phyloP scores from a whole-genome alignment of 1,140 invertebrate genomes.

The Sogatella furcifera region DNA sequence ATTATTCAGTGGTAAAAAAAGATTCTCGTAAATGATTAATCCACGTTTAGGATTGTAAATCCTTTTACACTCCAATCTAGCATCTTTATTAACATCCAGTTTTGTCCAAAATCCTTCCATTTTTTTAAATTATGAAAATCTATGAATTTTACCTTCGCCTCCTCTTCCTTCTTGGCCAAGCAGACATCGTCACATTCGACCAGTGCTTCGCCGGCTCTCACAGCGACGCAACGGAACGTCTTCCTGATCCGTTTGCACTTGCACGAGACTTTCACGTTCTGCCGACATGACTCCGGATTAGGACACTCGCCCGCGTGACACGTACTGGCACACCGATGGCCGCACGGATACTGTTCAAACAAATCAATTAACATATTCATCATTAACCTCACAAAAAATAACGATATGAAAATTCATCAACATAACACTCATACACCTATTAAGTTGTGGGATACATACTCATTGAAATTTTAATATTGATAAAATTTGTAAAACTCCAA shows the following conservation, averaged over 20 bases:
- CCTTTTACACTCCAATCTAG: too few species aligned
- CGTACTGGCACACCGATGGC: slow-evolving; percentile 58
- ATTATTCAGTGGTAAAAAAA: too few species aligned
- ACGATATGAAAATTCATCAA: not conserved
- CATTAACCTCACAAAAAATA: not conserved
- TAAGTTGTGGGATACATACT: too few species aligned
- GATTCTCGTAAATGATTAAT: too few species aligned
- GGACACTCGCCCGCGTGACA: slow-evolving; percentile 71
- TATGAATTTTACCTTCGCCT: slow-evolving; percentile 19
- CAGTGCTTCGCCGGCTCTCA: slow-evolving; percentile 38
- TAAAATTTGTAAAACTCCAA: too few species aligned
- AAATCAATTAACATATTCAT: not conserved
- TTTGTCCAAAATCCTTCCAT: too few species aligned
- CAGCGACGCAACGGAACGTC: slow-evolving; percentile 57
- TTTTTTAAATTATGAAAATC: too few species aligned
- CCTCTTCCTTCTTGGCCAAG: slow-evolving; percentile 35
- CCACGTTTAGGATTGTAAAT: too few species aligned
- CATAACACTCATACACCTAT: too few species aligned
- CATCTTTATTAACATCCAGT: too few species aligned
- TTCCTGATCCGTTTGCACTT: slow-evolving; percentile 66
- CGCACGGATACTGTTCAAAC: slow-evolving; percentile 38
- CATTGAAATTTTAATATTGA: too few species aligned
- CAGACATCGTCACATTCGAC: slow-evolving; percentile 53
- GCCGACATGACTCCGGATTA: slow-evolving; percentile 53
- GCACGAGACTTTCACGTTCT: slow-evolving; percentile 69